Evolutionary conservation across 2,888 invertebrate species (phyloP), one percentile per base, ranked within the genome.

Genomic region (Erpobdella octoculata): DNA sequence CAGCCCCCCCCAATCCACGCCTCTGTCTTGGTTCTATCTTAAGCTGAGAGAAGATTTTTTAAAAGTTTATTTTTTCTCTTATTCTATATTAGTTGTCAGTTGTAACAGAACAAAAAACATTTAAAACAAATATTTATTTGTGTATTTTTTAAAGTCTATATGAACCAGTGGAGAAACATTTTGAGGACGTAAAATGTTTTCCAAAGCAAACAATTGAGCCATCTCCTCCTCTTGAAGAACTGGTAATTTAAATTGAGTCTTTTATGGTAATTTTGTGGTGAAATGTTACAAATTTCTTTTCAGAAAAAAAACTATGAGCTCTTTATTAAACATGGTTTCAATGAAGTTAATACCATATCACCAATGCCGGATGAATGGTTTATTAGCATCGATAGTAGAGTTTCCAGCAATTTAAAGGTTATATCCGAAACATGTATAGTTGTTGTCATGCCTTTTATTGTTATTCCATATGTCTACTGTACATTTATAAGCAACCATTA

Each of bases 271-370:
- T 53, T 12, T 53, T 8, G 53, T n/a, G n/a, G n/a, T n/a, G n/a
- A n/a, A n/a, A n/a, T n/a, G n/a, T n/a, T n/a, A n/a, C n/a, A n/a
- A n/a, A 25, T 53, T 53, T 53, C 62, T 33, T 33, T 62, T 12
- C 41, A 69, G 69, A 69, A 69, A 35, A 46, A 69, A 35, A 33
- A 69, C 9, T 69, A 69, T 21, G 35, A 33, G n/a, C 28, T 48
- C n/a, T 69, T 69, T 31, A 69, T 69, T 18, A 48, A 58, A 28
- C 69, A 69, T 58, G 69, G 69, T 25, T 69, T 69, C 25, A n/a
- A 53, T 36, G 69, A 69, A 21, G 37, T 69, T 9, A 69, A 46
- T 35, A 58, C 33, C 35, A 31, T 46, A 21, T 58, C 69, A 15
- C n/a, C 69, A 3, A 69, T 69, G 69, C n/a, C 31, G 18, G 31